Percentiles rank a stretch among this genome's conserved stretches.
Evolutionary conservation across 2,797 vertebrate genomes (phyloP).

Genomic region (Siniperca scherzeri): DNA sequence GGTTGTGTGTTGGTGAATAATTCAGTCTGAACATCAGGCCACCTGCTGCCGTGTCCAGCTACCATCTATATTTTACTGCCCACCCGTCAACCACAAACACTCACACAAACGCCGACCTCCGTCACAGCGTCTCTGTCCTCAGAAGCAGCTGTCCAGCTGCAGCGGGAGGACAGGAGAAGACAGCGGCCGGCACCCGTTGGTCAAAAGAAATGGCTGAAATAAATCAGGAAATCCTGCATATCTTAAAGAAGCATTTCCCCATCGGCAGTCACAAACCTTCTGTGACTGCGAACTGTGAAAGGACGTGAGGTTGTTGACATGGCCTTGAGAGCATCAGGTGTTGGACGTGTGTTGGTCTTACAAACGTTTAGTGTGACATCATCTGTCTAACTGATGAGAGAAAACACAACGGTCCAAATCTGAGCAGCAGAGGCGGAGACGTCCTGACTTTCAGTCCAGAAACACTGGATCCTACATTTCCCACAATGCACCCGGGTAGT

Average conservation of each 20-base stretch:
- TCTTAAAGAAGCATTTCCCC: background rate
- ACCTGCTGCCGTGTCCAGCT: conserved; percentile 52
- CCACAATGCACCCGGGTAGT: too few species aligned
- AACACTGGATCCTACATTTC: too few species aligned
- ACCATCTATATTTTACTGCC: conserved; percentile 58
- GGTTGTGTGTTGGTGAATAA: conserved; percentile 50
- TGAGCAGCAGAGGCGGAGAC: too few species aligned
- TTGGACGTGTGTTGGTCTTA: too few species aligned
- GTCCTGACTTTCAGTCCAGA: too few species aligned
- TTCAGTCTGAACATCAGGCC: conserved; percentile 53
- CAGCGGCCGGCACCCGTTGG: background rate
- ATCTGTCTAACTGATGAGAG: too few species aligned
- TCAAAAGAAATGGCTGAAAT: background rate
- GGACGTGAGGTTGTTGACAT: too few species aligned
- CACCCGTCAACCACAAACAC: conserved; percentile 8
- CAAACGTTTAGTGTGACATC: too few species aligned
- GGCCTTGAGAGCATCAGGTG: too few species aligned
- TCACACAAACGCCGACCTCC: background rate
- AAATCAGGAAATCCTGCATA: background rate
- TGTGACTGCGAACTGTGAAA: background rate
- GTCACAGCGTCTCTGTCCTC: background rate
- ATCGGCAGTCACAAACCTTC: background rate
- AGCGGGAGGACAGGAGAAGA: too few species aligned
- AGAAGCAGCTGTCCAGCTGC: too few species aligned
- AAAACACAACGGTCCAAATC: too few species aligned